Evolutionary conservation across 1,140 invertebrate species (phyloP).

Genomic region (Caenorhabditis brenneri): DNA sequence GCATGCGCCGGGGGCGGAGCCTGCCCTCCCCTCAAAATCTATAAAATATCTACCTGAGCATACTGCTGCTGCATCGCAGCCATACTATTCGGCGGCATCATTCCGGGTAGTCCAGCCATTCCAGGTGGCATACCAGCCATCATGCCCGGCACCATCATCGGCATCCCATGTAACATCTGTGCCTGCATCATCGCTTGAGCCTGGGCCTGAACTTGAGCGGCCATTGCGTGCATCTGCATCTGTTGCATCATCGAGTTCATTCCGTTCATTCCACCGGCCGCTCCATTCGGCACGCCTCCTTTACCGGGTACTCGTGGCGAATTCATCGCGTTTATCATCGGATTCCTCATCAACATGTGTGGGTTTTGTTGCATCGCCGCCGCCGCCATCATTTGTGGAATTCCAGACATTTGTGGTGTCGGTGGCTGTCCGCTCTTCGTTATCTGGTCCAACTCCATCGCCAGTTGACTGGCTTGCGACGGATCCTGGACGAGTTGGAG

Average conservation of each 20-base stretch:
- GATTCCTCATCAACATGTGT: conserved; percentile 34
- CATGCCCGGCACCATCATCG: conserved; percentile 26
- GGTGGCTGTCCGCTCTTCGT: neutral
- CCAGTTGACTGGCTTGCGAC: neutral
- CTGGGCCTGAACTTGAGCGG: conserved; percentile 17
- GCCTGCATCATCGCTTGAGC: neutral
- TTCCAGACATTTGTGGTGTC: neutral
- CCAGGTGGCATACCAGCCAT: conserved; percentile 34
- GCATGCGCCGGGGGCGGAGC: too few species aligned
- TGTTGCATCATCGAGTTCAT: neutral
- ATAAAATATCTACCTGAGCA: neutral
- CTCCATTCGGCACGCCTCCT: neutral
- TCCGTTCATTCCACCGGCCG: neutral
- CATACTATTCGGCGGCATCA: conserved; percentile 40
- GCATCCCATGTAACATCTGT: neutral
- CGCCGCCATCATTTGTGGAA: neutral
- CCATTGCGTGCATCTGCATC: conserved; percentile 31
- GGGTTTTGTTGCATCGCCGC: conserved; percentile 28
- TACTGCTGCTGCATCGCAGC: neutral
- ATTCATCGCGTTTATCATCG: neutral
- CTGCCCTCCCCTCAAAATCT: neutral
- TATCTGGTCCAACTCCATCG: neutral
- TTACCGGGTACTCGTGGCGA: neutral
- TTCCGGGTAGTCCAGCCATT: conserved; percentile 23
- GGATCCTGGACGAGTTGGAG: neutral